Evolutionary conservation across 2,888 invertebrate species (phyloP), one percentile per base, ranked within the genome.

Genomic region (Drosophila sordidapex): DNA sequence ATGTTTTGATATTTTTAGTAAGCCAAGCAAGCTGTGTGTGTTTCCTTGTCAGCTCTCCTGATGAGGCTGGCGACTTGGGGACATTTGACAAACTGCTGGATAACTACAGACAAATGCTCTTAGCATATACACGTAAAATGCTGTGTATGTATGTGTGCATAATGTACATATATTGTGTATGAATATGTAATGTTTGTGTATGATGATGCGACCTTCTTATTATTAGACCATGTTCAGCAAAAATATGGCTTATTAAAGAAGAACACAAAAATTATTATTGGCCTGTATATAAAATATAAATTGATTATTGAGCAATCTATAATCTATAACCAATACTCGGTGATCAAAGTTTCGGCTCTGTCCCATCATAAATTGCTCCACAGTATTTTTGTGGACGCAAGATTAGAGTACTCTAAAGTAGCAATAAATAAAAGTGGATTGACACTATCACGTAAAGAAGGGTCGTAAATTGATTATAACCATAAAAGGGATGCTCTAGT

Each of bases 21-120:
- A 63, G 64, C 66, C 58, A 53, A 48, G 27, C 33, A 25, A 49
- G 57, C 11, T 56, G 27, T 62, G 51, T 59, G 49, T 48, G 49
- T 64, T 53, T 74, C 58, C 51, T 49, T 70, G 70, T 36, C 56
- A 43, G 53, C 57, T 46, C 60, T 72, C 70, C 74, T 66, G 74
- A 38, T 56, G 65, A 31, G 79, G 40, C 56, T 67, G 71, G 58
- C 73, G 69, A 61, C 65, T 40, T 54, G 40, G 21, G 63, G 70
- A 74, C 79, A 72, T 66, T 82, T 84, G 87, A 82, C 79, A 87
- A 81, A 77, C 88, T 83, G 76, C 66, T 64, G 58, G 53, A 65
- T 57, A 78, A 72, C 35, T 35, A 31, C 53, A 53, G 49, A 66
- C 71, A 78, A 75, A 58, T 79, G 52, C 65, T 67, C 61, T 36